phyloP scores from a whole-genome alignment of 92 coral and sea anemone species.

The Anthopleura xanthogrammica region DNA sequence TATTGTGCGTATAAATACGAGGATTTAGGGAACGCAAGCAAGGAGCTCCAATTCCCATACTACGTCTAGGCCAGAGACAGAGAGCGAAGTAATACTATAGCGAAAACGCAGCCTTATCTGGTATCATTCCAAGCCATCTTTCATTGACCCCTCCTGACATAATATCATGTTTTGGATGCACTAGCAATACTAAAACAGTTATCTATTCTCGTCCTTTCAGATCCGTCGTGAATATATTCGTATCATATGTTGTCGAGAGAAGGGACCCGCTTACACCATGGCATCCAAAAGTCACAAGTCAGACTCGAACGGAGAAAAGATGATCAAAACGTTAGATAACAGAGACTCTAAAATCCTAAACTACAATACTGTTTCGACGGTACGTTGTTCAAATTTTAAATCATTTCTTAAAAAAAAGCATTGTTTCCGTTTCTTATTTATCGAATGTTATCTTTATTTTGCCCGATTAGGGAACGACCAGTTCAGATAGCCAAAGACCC shows the following conservation, averaged over 20 bases:
- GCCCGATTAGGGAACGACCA: not conserved
- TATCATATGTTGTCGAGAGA: slow-evolving; percentile 66
- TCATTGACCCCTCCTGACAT: no score
- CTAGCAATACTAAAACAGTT: no score
- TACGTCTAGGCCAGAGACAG: no score
- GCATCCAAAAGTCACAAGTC: slow-evolving; percentile 60
- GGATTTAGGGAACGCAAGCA: no score
- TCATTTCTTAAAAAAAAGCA: not conserved
- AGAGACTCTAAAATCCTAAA: slow-evolving; percentile 16
- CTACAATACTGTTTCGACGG: slow-evolving; percentile 23
- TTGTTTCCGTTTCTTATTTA: not conserved
- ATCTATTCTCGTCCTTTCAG: slow-evolving; percentile 22
- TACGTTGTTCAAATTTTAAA: not conserved
- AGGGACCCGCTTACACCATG: slow-evolving; percentile 61
- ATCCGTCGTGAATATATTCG: slow-evolving; percentile 79
- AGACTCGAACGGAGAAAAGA: slow-evolving; percentile 36
- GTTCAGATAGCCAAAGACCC: slow-evolving; percentile 29
- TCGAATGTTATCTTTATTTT: not conserved
- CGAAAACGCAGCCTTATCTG: no score
- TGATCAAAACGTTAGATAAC: slow-evolving; percentile 26
- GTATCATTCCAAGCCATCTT: no score
- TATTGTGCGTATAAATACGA: no score
- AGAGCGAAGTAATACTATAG: no score
- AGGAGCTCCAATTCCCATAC: no score
- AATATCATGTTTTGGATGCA: no score